Evolutionary conservation across 2,797 vertebrate species (phyloP).

Genomic region (Anniella stebbinsi): DNA sequence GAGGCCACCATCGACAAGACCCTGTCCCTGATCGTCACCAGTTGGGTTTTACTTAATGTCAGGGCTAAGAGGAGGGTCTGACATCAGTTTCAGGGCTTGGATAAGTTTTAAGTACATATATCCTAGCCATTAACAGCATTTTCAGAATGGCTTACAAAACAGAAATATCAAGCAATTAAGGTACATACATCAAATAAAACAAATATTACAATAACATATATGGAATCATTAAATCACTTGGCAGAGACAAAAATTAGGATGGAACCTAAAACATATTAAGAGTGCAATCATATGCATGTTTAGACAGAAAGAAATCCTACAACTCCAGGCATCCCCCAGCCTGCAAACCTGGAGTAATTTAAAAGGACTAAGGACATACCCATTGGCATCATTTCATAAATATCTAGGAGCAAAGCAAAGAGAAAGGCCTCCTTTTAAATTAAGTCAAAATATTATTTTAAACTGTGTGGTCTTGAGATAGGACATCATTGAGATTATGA

Average conservation of each 20-base stretch:
- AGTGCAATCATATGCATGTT: too few relatives aligned
- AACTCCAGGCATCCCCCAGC: too few relatives aligned
- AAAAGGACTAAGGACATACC: constrained; percentile 46
- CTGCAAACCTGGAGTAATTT: constrained; percentile 15
- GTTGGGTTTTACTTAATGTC: neutral
- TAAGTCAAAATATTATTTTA: constrained; percentile 41
- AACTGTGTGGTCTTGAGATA: constrained; percentile 27
- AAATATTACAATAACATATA: too few relatives aligned
- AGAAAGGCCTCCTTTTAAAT: constrained; percentile 32
- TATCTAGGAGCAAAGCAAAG: constrained; percentile 45
- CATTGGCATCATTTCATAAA: neutral
- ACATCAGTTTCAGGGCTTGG: neutral
- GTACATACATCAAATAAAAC: neutral
- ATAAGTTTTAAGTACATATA: neutral
- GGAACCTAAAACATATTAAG: too few relatives aligned
- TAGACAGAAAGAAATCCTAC: too few relatives aligned
- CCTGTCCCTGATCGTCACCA: neutral
- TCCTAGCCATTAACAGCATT: neutral
- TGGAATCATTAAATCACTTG: too few relatives aligned
- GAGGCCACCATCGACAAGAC: neutral
- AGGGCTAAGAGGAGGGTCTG: neutral
- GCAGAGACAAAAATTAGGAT: too few relatives aligned
- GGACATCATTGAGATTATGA: constrained; percentile 25
- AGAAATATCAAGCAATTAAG: neutral
- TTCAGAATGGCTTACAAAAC: neutral